Base-by-base conservation (phyloP, 2,797 vertebrate genomes). In the Parambassis ranga region DNA sequence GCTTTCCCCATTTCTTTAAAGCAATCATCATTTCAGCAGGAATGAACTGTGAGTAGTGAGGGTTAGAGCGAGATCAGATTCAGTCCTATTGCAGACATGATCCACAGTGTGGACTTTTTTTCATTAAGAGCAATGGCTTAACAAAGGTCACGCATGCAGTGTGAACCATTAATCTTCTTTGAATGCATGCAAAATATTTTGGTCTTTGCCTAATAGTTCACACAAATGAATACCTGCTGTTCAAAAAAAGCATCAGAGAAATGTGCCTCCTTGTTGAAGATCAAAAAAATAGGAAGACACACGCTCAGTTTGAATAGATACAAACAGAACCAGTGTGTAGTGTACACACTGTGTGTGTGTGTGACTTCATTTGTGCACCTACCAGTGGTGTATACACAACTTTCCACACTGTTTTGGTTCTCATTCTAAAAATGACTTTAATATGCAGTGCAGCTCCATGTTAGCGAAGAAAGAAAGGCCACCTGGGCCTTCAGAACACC, bases 111-210 rank as follows among this genome's bases (percentile, higher is more conserved):
- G 7, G 43, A 41, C 13, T n/a, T 27, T 35, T 71, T 23, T 27
- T 24, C n/a, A 38, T 50, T 26, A 61, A 58, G 48, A 69, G 20
- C 47, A 39, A 48, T 33, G 18, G 46, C 63, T 65, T 10, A 14
- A 32, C 32, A 36, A 72, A 13, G 18, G 32, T 48, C 37, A 39
- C 23, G 10, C 33, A 52, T 36, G 24, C 26, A 43, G 16, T 56
- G 32, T 32, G 35, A 63, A 51, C 15, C 18, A 47, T 58, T 55
- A 79, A 68, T 71, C 57, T 32, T 28, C 35, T 67, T 70, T 79
- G 57, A 77, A 71, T 68, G 51, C 59, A 74, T 71, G 46, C 39
- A 76, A 63, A 74, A 63, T 47, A 61, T 47, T 56, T 41, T 16
- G 26, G 32, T 51, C 10, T 33, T 65, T 23, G 43, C 48, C 48